Conservation (phyloP, 1,140 invertebrate genomes). For the Drosophila miranda region DNA sequence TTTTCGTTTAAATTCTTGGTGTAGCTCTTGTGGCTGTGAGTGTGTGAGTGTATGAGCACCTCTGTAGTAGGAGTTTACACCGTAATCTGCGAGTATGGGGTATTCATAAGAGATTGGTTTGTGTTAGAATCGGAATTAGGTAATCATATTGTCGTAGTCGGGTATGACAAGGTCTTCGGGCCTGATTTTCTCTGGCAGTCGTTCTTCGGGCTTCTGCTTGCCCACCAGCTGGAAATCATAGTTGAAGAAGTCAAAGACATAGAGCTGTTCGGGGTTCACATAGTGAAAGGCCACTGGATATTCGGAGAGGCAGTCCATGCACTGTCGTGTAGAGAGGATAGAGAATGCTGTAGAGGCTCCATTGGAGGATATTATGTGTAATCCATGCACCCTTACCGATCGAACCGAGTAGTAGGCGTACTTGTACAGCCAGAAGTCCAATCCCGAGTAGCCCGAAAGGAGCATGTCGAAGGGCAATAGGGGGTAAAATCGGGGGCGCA, state of each 20-base stretch:
- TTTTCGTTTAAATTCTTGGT: no score
- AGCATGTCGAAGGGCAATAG: constrained; percentile 38
- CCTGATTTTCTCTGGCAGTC: constrained; percentile 39
- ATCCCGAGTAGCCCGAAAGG: constrained; percentile 27
- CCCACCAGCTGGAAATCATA: constrained; percentile 96
- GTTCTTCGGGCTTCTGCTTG: constrained; percentile 24
- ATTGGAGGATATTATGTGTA: background rate
- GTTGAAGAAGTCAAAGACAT: constrained; percentile 96
- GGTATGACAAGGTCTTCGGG: constrained; percentile 52
- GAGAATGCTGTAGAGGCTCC: background rate
- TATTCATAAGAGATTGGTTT: no score
- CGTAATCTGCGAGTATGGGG: no score
- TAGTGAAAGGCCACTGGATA: constrained; percentile 98
- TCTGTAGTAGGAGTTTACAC: no score
- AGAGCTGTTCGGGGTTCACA: constrained; percentile 94
- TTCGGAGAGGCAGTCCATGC: constrained; percentile 96
- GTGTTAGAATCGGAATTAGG: no score
- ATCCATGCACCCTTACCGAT: constrained; percentile 74
- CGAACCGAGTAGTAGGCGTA: constrained; percentile 87
- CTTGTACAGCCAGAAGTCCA: constrained; percentile 59
- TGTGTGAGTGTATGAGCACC: no score
- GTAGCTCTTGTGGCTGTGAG: no score
- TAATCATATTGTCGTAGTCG: background rate
- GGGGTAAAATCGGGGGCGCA: constrained; percentile 90
- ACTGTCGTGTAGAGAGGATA: constrained; percentile 84